These are phyloP conservation scores for Lamprotornis superbus DNA, from an alignment of 2,113 vertebrate genomes.

Conservation along the genomic window DNA sequence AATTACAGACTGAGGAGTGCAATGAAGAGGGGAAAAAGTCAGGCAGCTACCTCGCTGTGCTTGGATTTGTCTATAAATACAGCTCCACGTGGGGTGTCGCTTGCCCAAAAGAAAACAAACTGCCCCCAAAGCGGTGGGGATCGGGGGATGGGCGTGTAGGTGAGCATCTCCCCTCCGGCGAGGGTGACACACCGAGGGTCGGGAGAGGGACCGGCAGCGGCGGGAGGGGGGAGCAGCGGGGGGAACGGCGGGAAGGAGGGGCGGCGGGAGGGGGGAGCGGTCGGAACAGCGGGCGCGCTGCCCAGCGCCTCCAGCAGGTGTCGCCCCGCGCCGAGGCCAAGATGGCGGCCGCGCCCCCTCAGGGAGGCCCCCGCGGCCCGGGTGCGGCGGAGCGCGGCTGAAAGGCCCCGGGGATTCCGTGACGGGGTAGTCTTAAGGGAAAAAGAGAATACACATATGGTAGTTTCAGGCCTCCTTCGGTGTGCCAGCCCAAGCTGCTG, in stretches of 20 bases:
- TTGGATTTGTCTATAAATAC: not conserved
- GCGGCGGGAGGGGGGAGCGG: too few relatives aligned
- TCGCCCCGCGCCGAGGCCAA: not conserved
- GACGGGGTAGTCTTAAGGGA: not conserved
- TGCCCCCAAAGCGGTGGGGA: not conserved
- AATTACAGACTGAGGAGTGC: not conserved
- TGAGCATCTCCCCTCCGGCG: not conserved
- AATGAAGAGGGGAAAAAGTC: not conserved
- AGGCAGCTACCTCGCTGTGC: not conserved
- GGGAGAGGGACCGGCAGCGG: not conserved
- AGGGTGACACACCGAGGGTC: not conserved
- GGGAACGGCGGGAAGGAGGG: too few relatives aligned
- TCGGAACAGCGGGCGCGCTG: not conserved
- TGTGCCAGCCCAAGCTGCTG: not conserved
- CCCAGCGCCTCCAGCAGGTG: not conserved
- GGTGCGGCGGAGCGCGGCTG: not conserved
- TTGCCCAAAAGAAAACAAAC: not conserved
- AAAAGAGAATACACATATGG: accelerated
- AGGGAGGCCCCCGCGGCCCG: not conserved
- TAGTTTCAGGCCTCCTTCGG: not conserved
- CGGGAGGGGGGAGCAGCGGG: too few relatives aligned
- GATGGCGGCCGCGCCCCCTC: not conserved
- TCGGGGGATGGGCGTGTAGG: not conserved
- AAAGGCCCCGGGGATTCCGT: accelerated
- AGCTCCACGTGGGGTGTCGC: not conserved